Percentiles rank a stretch among this genome's conserved stretches.
phyloP scores from a whole-genome alignment of 1,140 invertebrate species.

The Eupeodes corollae region DNA sequence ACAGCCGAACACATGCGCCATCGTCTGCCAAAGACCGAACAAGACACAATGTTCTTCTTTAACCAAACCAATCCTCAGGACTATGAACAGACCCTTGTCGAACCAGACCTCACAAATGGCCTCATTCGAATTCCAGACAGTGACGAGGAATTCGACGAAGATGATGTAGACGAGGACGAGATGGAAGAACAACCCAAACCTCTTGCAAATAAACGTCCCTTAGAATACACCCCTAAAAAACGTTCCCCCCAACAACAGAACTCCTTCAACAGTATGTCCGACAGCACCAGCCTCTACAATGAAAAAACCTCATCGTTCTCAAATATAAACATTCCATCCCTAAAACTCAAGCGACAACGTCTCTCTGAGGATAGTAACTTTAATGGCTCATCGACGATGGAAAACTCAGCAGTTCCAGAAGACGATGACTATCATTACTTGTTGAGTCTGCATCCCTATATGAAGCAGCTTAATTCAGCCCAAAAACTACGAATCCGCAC shows the following conservation, averaged over 20 bases:
- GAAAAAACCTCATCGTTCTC: conserved; percentile 13
- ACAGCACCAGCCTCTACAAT: too few relatives aligned
- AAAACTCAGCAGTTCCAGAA: conserved; percentile 20
- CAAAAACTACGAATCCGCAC: conserved; percentile 35
- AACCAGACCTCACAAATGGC: conserved; percentile 31
- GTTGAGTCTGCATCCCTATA: conserved; percentile 34
- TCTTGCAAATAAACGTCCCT: too few relatives aligned
- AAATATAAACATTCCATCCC: conserved; percentile 29
- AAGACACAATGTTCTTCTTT: conserved; percentile 33
- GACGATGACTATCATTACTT: conserved; percentile 37
- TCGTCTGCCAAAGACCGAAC: conserved; percentile 30
- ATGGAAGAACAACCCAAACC: conserved; percentile 5
- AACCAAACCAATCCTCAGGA: conserved; percentile 28
- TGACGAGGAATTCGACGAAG: conserved; percentile 33
- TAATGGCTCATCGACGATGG: conserved; percentile 35
- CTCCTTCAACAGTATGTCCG: too few relatives aligned
- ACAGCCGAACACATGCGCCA: conserved; percentile 35
- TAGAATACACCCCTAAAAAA: too few relatives aligned
- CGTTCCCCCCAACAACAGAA: too few relatives aligned
- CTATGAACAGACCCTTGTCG: conserved; percentile 32
- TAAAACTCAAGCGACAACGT: conserved; percentile 29
- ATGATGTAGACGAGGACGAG: conserved; percentile 23
- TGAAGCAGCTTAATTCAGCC: conserved; percentile 32
- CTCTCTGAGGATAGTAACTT: conserved; percentile 33
- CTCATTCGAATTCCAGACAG: conserved; percentile 32